Evolutionary conservation across 2,888 invertebrate species (phyloP), one percentile per base, ranked within the genome.

Genomic region (Onthophagus sagittarius): DNA sequence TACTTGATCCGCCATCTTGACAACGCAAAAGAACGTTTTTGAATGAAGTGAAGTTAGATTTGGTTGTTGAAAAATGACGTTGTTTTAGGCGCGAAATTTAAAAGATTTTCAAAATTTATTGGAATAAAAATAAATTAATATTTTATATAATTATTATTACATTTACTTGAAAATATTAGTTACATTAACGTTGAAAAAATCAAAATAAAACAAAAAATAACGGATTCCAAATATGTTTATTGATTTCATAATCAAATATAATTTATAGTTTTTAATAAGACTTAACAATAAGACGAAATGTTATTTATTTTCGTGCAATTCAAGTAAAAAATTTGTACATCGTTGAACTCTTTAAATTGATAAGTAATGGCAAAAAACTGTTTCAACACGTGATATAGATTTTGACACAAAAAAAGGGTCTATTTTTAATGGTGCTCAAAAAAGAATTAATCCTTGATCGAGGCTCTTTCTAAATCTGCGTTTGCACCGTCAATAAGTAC

Each of bases 1-100:
- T 90, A 93, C 93, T 91, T 93, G 93, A 86, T 93, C 93, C 87
- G 93, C 93, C 93, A 93, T 93, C 85, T 92, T 92, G 90, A 88
- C 86, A 86, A 86, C 82, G 86, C 87, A 88, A 89, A 89, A 88
- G 79, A 82, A 75, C 73, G 73, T 65, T 65, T 70, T 53, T 53
- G 39, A 53, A 53, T 53, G 39, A 53, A 9, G 39, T 53, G 39
- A 53, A 53, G 5, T 9, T 53, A 53, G 39, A 53, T 53, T 1
- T 11, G 11, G 39, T 23, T 23, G 6, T 4, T 4, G 5, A 11
- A 53, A 53, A 53, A 1, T 7, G 39, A 53, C 11, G 5, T 53
- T 53, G 11, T 53, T 23, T 23, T 9, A 53, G 11, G 39, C 39
- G 39, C 9, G 39, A 53, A 53, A 53, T 53, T 53, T 53, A 53